Conservation (phyloP, 2,888 invertebrate genomes). For the Gymnoscelis rufifasciata region DNA sequence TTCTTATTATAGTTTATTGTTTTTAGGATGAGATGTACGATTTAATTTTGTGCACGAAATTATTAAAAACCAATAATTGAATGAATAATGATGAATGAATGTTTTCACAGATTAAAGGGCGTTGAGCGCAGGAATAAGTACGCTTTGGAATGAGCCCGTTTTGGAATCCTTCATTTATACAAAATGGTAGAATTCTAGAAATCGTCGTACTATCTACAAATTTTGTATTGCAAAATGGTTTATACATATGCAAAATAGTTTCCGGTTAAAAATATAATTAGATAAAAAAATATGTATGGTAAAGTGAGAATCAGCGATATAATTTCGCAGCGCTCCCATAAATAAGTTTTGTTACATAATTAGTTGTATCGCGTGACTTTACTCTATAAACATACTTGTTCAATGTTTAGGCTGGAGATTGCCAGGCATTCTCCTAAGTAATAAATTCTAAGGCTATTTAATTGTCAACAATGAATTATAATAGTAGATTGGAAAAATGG, state of each 20-base stretch:
- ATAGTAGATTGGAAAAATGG: slow-evolving; percentile 4
- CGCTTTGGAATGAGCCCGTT: too few species aligned
- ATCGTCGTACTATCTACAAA: too few species aligned
- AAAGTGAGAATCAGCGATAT: not conserved
- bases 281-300: too few species aligned
- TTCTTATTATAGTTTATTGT: not conserved
- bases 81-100: too few species aligned
- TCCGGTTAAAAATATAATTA: too few species aligned
- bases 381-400: slow-evolving; percentile 65
- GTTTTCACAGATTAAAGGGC: too few species aligned
- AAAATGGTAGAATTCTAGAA: too few species aligned
- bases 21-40: not conserved
- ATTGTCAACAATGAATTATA: slow-evolving; percentile 15
- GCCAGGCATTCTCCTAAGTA: slow-evolving; percentile 29
- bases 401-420: slow-evolving; percentile 48
- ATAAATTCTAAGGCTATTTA: slow-evolving; percentile 24
- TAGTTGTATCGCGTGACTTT: slow-evolving; percentile 66
- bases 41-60: not conserved
- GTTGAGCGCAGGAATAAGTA: too few species aligned
- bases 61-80: too few species aligned
- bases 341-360: slow-evolving; percentile 67
- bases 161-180: too few species aligned
- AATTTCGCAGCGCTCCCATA: slow-evolving; percentile 36
- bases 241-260: too few species aligned
- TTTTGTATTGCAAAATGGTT: too few species aligned